Base-by-base conservation (phyloP, 2,113 vertebrate genomes). In the Phylloscopus trochiloides region DNA sequence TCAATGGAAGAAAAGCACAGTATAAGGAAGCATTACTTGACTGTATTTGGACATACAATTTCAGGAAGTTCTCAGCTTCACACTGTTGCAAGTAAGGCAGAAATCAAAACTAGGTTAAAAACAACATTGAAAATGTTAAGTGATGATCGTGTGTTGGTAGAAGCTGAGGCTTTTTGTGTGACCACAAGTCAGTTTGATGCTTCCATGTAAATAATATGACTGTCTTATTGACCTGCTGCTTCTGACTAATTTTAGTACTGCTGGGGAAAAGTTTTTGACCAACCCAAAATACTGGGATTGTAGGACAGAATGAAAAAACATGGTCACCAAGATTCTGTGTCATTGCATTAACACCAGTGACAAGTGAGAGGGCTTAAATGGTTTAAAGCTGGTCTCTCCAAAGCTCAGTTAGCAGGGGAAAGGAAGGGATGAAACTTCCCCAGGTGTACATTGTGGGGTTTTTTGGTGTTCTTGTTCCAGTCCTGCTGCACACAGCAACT, bases 401-500 rank as follows among this genome's bases (percentile, higher is more conserved):
- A 26, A 94, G 51, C 38, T 67, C 40, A 24, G 12, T 38, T 63
- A 79, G n/a, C 15, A 31, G 45, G 20, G 43, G n/a, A 40, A 62
- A 62, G 32, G 31, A 65, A 65, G 29, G 12, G 28, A 38, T 25
- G 26, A 67, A 78, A 36, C 59, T 76, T 66, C 10, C 43, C 18
- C 65, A 36, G 58, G 7, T 86, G 5, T 34, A 55, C 12, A 6
- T 61, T 38, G 17, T 62, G 21, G 15, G 2, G 3, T 65, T 77
- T 86, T 86, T 70, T 51, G 12, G 10, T 43, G 21, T 36, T 40
- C 81, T 75, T 71, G 12, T 87, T 75, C 7, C 79, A 99, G 99
- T 99, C 80, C 97, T 99, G 80, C 97, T 99, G 57, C 99, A 99
- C 94, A 99, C 99, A 0, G 99, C 99, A 75, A 99, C 99, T 8